Conservation (phyloP, 2,113 vertebrate species). For the Forbesichthys papilliferus region DNA sequence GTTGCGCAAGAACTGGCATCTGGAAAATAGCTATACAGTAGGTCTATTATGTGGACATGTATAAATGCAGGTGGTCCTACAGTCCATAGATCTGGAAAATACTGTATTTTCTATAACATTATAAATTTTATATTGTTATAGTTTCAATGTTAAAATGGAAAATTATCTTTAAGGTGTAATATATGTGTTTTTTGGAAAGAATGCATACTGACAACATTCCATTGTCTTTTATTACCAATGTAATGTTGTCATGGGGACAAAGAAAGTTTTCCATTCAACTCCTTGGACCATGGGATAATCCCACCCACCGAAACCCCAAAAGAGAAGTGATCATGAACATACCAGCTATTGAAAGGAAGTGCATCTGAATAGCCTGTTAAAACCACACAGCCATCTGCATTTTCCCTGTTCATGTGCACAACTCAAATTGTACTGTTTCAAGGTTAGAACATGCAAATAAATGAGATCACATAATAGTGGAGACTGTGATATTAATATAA, state of each 20-base stretch:
- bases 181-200: no score
- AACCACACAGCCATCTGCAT: no score
- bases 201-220: no score
- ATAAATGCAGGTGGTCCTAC: conserved; percentile 25
- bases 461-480: not conserved
- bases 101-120: no score
- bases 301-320: not conserved
- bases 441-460: not conserved
- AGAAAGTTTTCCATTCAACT: no score
- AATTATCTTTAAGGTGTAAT: no score
- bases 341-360: conserved; percentile 30
- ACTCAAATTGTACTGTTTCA: not conserved
- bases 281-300: not conserved
- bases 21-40: conserved; percentile 44
- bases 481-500: not conserved
- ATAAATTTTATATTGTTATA: no score
- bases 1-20: conserved; percentile 51
- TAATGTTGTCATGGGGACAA: no score
- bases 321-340: not conserved
- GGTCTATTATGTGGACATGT: conserved; percentile 21
- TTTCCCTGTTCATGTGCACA: not conserved
- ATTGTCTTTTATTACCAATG: no score
- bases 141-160: no score
- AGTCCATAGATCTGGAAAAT: no score
- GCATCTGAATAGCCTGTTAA: conserved; percentile 16